phyloP scores from a whole-genome alignment of 2,113 vertebrate species.

The cat (Felis catus) region F.catus_Fca126_mat1.0 CM031418.1:64990501-64991000 shows the following conservation, averaged over 20 bases:
- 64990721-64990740: background rate
- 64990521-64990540: background rate
- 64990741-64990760: background rate
- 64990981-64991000: slow-evolving; percentile 14
- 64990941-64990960: background rate
- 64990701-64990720: slow-evolving; percentile 11
- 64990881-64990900: slow-evolving; percentile 97
- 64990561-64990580: slow-evolving; percentile 33
- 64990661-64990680: background rate
- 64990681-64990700: background rate
- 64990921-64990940: slow-evolving; percentile 77
- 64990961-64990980: background rate
- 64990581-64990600: slow-evolving; percentile 7
- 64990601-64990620: slow-evolving; percentile 4
- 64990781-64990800: slow-evolving; percentile 96
- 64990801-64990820: slow-evolving; percentile 92
- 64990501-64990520: background rate
- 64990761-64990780: slow-evolving; percentile 93
- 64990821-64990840: slow-evolving; percentile 95
- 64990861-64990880: slow-evolving; percentile 87
- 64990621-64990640: slow-evolving; percentile 56
- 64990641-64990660: background rate
- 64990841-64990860: slow-evolving; percentile 91
- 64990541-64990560: background rate
- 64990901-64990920: slow-evolving; percentile 92